A percentile compares a stretch with the other conserved stretches of the same genome.
Conservation (phyloP, 2,113 vertebrate species). For the Scopus umbretta region DNA sequence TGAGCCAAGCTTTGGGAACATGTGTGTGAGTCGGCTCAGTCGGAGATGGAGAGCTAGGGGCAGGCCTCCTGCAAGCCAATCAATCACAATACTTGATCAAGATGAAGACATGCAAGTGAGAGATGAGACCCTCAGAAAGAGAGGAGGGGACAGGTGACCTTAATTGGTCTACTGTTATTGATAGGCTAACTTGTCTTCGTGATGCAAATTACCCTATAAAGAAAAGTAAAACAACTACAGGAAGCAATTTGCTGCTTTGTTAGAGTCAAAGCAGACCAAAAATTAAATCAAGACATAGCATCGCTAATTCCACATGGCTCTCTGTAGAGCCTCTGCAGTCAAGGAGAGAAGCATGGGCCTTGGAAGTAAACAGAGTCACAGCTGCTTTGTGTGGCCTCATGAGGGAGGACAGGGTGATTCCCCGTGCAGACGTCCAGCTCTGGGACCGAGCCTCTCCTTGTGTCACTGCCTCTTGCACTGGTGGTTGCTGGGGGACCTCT, state of each 20-base stretch:
- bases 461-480: not conserved
- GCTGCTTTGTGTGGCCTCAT: fast-evolving
- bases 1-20: not conserved
- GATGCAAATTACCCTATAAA: conserved; percentile 64
- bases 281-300: conserved; percentile 26
- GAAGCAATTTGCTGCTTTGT: conserved; percentile 51
- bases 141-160: conserved; percentile 58
- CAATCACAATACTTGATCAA: not conserved
- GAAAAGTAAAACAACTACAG: conserved; percentile 62
- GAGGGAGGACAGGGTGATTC: not conserved
- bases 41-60: not conserved
- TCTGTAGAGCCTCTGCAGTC: not conserved
- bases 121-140: conserved; percentile 16
- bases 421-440: fast-evolving
- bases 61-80: not conserved
- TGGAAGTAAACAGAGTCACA: fast-evolving
- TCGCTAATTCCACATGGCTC: not conserved
- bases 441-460: not conserved
- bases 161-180: conserved; percentile 47
- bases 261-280: conserved; percentile 36
- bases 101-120: conserved; percentile 21
- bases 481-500: fast-evolving
- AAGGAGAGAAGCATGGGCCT: not conserved
- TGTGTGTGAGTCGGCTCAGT: too few species aligned
- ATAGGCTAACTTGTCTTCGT: conserved; percentile 44